Evolutionary conservation across 2,797 vertebrate species (phyloP), one percentile per base, ranked within the genome.

Genomic region (Esox lucius): DNA sequence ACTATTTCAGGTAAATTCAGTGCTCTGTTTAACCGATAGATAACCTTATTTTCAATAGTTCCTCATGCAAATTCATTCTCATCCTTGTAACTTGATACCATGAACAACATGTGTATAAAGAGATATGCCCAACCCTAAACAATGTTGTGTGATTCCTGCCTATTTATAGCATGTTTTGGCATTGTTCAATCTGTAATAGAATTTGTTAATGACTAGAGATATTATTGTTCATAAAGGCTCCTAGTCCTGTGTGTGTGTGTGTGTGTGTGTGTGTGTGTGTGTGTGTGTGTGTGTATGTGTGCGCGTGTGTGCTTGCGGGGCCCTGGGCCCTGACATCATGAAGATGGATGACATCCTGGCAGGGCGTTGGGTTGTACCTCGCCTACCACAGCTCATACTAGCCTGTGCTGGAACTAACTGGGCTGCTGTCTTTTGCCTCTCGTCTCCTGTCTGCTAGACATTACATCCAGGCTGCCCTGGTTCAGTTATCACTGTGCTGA

Each of bases 401-500:
- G 24, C 22, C 22, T 61, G 15, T 49, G 12, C 19, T 65, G 48
- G 51, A 65, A 53, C 31, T 24, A 24, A 28, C 48, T 11, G 48
- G 69, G 46, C 26, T 51, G 16, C 72, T 22, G 56, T 24, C 22
- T 61, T 19, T 61, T 61, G 56, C n/a, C 56, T 48, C 70, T 49
- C 70, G 62, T 33, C 48, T 68, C 13, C 1, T 24, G 73, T 71
- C 91, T 87, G 78, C 93, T 87, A 90, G 93, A 95, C 82, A 82
- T 95, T 95, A 94, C 96, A 24, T 61, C 56, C 56, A 94, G 97
- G 97, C 97, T 97, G 96, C 97, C 97, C 97, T 99, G 96, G 96
- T 97, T 98, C 98, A 98, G 98, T 99, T 99, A 98, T 99, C 97
- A 98, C 95, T 96, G 98, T 99, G 97, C 97, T 99, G 98, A 97